Conservation (phyloP, 2,888 invertebrate genomes). For the Torymus tubicola region DNA sequence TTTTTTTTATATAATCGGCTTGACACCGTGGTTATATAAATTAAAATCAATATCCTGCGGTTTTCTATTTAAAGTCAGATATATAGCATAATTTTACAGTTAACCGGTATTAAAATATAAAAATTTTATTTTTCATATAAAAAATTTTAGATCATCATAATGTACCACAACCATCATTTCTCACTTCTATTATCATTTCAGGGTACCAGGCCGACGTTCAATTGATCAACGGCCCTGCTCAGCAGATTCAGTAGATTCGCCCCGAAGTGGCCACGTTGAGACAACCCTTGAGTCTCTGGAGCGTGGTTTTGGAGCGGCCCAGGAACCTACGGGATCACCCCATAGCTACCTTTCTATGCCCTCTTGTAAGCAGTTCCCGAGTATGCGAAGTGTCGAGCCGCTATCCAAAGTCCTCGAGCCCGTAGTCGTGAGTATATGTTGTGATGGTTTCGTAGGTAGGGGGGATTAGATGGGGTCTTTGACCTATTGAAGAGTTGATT, state of each 20-base stretch:
- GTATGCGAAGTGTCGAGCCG: slow-evolving; percentile 87
- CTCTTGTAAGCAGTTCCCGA: slow-evolving; percentile 90
- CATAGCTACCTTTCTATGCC: slow-evolving; percentile 92
- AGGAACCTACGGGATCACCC: slow-evolving; percentile 75
- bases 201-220: background rate
- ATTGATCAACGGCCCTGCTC: slow-evolving; percentile 64
- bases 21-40: no score
- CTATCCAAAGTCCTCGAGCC: slow-evolving; percentile 88
- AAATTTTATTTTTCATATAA: no score
- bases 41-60: no score
- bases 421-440: slow-evolving; percentile 80
- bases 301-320: slow-evolving; percentile 64
- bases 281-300: slow-evolving; percentile 65
- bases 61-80: no score
- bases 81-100: no score
- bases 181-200: no score
- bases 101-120: no score
- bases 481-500: no score
- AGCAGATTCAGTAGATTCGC: slow-evolving; percentile 66
- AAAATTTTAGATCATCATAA: no score
- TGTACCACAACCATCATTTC: no score
- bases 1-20: no score
- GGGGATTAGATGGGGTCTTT: no score
- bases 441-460: background rate
- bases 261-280: slow-evolving; percentile 55